These are phyloP conservation scores for Bufo gargarizans DNA, from an alignment of 2,113 vertebrate genomes.

Conservation along the genomic window DNA sequence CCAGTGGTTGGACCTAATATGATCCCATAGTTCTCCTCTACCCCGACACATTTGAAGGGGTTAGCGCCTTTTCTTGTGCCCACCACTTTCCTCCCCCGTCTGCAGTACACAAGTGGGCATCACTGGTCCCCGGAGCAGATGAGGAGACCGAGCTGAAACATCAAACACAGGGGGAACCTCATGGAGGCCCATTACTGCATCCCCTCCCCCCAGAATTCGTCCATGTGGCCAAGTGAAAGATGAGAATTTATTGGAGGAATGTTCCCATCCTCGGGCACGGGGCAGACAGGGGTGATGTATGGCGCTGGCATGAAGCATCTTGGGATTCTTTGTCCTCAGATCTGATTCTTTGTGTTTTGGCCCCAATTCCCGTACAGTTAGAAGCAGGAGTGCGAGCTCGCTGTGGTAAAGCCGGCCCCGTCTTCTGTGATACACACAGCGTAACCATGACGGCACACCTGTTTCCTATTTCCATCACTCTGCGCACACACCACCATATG, in stretches of 20 bases:
- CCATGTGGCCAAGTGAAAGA: neutral
- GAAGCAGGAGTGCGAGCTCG: neutral
- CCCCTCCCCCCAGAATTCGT: neutral
- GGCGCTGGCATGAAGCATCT: neutral
- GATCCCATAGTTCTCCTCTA: no score
- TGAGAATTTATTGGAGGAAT: conserved; percentile 4
- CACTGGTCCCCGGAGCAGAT: no score
- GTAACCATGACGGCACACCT: conserved; percentile 38
- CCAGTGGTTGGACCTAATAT: no score
- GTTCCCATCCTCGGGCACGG: neutral
- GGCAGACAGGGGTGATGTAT: conserved; percentile 2
- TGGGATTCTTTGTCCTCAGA: neutral
- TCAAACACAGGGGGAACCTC: neutral
- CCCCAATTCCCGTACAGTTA: conserved; percentile 13
- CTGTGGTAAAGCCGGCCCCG: neutral
- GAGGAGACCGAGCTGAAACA: neutral
- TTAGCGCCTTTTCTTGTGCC: no score
- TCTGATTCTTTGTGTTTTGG: neutral
- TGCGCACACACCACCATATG: conserved; percentile 32
- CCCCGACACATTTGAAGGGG: no score
- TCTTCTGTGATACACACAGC: neutral
- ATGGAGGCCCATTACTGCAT: neutral
- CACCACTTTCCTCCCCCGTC: no score
- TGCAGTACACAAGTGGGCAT: no score
- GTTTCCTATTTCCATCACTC: conserved; percentile 39